A percentile compares a stretch with the other conserved stretches of the same genome.
phyloP scores from a whole-genome alignment of 2,797 vertebrate species.

The Brotula barbata region DNA sequence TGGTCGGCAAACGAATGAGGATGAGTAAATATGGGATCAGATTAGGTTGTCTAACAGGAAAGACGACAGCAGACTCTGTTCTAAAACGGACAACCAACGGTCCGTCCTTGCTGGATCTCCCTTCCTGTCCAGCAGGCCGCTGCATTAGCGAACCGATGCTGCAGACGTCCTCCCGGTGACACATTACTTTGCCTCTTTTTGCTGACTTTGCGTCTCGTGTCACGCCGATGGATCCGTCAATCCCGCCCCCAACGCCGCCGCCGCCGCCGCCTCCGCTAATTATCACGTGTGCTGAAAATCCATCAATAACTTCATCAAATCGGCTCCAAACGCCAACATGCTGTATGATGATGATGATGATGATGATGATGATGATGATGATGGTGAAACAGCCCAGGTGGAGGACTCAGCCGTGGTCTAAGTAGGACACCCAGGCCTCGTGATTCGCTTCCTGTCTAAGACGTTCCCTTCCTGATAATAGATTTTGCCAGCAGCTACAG shows the following conservation, averaged over 20 bases:
- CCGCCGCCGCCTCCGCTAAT: not conserved
- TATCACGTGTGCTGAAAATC: not conserved
- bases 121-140: not conserved
- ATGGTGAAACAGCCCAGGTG: slow-evolving; percentile 10
- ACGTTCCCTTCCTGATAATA: not conserved
- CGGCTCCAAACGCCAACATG: too few relatives aligned
- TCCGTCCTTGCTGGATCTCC: not conserved
- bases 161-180: slow-evolving; percentile 26
- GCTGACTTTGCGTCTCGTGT: slow-evolving; percentile 42
- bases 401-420: too few relatives aligned
- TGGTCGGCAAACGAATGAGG: too few relatives aligned
- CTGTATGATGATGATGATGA: not conserved
- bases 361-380: slow-evolving; percentile 2
- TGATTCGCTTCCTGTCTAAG: too few relatives aligned
- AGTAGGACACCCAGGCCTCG: too few relatives aligned
- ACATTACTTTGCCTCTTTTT: slow-evolving; percentile 10
- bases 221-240: too few relatives aligned
- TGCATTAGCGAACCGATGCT: slow-evolving; percentile 16
- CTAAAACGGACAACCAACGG: too few relatives aligned
- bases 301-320: too few relatives aligned
- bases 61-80: too few relatives aligned
- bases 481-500: not conserved
- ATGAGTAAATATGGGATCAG: not conserved
- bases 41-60: not conserved
- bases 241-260: too few relatives aligned